A percentile compares a stretch with the other conserved stretches of the same genome.
Conservation (phyloP, 2,113 vertebrate genomes). For the Oostethus manadensis region DNA sequence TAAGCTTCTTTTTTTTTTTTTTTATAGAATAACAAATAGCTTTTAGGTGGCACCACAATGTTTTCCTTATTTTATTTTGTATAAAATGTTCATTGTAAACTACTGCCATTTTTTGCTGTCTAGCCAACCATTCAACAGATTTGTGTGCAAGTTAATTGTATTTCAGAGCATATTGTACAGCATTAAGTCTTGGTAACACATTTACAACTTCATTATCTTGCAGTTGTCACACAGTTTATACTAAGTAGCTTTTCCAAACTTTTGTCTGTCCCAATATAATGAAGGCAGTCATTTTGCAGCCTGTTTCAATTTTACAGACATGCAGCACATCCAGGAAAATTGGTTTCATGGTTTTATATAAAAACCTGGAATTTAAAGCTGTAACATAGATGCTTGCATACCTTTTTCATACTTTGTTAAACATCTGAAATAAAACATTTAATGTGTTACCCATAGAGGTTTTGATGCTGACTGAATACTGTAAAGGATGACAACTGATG, state of each 20-base stretch:
- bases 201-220: constrained; percentile 51
- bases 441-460: no score
- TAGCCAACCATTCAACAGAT: constrained; percentile 27
- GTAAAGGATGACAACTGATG: constrained; percentile 31
- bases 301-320: no score
- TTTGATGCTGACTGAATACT: neutral
- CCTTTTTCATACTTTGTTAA: no score
- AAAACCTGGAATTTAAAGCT: no score
- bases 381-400: no score
- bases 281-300: no score
- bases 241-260: constrained; percentile 29
- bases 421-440: no score
- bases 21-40: constrained; percentile 61
- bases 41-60: constrained; percentile 73
- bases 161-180: constrained; percentile 47
- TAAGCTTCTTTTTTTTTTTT: constrained; percentile 54
- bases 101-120: constrained; percentile 17
- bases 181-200: constrained; percentile 45
- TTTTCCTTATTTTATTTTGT: constrained; percentile 57
- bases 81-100: constrained; percentile 52
- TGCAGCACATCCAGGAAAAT: no score
- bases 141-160: constrained; percentile 49
- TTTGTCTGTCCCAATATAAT: no score
- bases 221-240: constrained; percentile 11
- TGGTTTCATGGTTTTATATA: no score